These are phyloP conservation scores for Drosophila sordidapex DNA, from an alignment of 2,888 invertebrate genomes.

Conservation along the genomic window DNA sequence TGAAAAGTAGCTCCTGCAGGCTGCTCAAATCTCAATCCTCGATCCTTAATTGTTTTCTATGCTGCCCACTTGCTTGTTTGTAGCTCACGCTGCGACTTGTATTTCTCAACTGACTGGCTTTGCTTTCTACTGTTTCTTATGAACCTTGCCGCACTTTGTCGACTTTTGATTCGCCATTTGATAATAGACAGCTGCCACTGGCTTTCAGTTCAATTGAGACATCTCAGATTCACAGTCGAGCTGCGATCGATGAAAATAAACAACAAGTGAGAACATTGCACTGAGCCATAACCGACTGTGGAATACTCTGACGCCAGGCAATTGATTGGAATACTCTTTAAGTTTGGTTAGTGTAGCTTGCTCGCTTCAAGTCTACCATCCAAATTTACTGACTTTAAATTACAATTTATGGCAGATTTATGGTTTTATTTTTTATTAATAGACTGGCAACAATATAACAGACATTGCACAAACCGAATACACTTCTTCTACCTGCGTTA, in stretches of 20 bases:
- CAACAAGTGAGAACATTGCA: background rate
- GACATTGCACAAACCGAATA: background rate
- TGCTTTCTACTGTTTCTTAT: conserved; percentile 41
- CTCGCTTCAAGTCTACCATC: background rate
- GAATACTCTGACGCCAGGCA: background rate
- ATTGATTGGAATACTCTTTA: background rate
- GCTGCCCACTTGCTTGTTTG: conserved; percentile 1
- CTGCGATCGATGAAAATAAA: conserved; percentile 13
- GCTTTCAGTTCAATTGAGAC: conserved; percentile 27
- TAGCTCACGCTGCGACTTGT: conserved; percentile 41
- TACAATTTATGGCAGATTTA: background rate
- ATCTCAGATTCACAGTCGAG: conserved; percentile 31
- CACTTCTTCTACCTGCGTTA: background rate
- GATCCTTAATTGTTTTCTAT: background rate
- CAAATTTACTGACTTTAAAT: background rate
- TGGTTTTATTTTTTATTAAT: background rate
- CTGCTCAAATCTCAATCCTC: background rate
- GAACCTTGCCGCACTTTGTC: conserved; percentile 33
- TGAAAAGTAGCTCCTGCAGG: background rate
- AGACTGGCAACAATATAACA: background rate
- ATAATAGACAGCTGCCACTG: conserved; percentile 9
- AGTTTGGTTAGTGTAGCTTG: background rate
- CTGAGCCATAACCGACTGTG: background rate
- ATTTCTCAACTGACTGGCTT: conserved; percentile 41
- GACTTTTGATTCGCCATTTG: conserved; percentile 13